A percentile compares a stretch with the other conserved stretches of the same genome.
Conservation (phyloP, 2,797 vertebrate genomes). For the Poecile montanus region DNA sequence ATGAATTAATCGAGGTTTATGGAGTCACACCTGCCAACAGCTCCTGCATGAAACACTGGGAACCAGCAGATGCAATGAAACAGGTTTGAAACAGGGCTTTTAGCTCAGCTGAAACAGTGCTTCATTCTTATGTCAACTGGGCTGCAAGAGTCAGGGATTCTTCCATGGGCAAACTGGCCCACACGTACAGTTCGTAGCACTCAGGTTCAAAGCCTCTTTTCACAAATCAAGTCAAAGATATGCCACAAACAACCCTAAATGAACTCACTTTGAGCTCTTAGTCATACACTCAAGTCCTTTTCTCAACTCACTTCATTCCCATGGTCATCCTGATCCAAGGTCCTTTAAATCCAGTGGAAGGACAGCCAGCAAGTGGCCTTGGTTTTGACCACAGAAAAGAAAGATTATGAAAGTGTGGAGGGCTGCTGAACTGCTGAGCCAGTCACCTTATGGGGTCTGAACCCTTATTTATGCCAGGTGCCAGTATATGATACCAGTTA, state of each 20-base stretch:
- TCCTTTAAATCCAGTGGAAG: neutral
- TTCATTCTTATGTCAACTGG: neutral
- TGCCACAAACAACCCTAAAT: neutral
- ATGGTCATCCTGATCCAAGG: neutral
- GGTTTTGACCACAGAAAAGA: neutral
- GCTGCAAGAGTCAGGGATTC: neutral
- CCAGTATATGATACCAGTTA: neutral
- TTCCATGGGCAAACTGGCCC: neutral
- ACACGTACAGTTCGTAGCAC: accelerated
- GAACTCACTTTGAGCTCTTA: neutral
- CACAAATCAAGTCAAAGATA: neutral
- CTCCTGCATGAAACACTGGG: neutral
- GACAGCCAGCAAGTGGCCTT: neutral
- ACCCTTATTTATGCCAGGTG: neutral
- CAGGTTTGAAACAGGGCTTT: neutral
- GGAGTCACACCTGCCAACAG: neutral
- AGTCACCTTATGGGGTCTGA: neutral
- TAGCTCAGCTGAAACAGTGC: neutral
- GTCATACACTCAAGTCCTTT: neutral
- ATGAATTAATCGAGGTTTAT: neutral
- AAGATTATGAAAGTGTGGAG: neutral
- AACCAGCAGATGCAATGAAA: neutral
- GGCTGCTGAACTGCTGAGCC: neutral
- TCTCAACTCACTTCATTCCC: neutral
- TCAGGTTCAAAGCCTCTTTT: neutral